Percentiles rank a stretch among this genome's conserved stretches.
Conservation (phyloP, 2,797 vertebrate genomes). For the Rhinoraja longicauda region DNA sequence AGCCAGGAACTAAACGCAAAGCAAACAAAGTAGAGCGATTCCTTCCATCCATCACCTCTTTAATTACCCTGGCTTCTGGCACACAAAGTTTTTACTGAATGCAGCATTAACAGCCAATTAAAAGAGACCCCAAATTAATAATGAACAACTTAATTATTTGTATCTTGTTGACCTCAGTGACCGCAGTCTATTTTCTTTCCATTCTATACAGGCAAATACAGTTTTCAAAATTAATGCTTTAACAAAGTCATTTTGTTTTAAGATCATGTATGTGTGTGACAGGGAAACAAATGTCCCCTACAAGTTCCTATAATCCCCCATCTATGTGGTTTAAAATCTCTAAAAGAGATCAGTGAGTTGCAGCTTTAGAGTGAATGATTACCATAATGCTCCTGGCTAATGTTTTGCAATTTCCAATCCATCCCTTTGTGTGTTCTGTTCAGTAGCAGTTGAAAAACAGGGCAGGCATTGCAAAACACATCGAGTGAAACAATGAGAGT, state of each 20-base stretch:
- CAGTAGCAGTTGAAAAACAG: constrained; percentile 5
- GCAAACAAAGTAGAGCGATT: constrained; percentile 19
- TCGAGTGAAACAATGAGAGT: constrained; percentile 21
- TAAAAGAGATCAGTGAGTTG: constrained; percentile 32
- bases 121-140: background rate
- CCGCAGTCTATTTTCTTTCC: background rate
- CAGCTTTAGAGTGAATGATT: constrained; percentile 21
- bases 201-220: constrained; percentile 14
- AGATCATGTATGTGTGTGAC: constrained; percentile 21
- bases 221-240: constrained; percentile 29
- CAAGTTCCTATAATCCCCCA: constrained; percentile 4
- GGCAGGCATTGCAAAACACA: constrained; percentile 11
- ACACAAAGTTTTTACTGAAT: background rate
- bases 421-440: constrained; percentile 3
- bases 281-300: constrained; percentile 23
- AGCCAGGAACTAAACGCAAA: background rate
- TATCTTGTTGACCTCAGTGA: constrained; percentile 1
- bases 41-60: background rate
- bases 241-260: constrained; percentile 22
- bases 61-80: background rate
- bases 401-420: constrained; percentile 8
- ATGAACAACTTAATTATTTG: constrained; percentile 25
- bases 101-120: background rate
- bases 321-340: constrained; percentile 2
- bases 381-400: constrained; percentile 12